Percentiles rank a stretch among this genome's conserved stretches.
These are phyloP conservation scores for Trisateles emortualis DNA, from an alignment of 2,888 invertebrate genomes.

Conservation along the genomic window DNA sequence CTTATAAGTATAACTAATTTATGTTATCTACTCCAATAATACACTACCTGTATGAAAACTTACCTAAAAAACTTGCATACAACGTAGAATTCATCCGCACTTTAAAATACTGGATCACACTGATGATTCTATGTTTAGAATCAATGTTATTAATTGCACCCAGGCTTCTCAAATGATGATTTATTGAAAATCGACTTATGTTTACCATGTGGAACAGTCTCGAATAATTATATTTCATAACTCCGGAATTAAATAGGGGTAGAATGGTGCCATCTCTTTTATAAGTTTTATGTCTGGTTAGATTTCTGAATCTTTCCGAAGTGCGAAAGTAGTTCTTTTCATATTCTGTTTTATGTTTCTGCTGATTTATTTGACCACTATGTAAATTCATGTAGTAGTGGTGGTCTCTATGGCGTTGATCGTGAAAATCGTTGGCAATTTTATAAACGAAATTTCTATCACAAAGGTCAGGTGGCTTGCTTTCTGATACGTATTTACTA, in stretches of 20 bases:
- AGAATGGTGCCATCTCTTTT: conserved; percentile 50
- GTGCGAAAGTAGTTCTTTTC: conserved; percentile 67
- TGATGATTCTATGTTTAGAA: conserved; percentile 42
- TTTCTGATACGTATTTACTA: conserved; percentile 16
- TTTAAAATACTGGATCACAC: conserved; percentile 77
- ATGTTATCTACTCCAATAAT: background rate
- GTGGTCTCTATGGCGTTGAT: conserved; percentile 1
- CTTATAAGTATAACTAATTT: background rate
- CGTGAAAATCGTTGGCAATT: conserved; percentile 19
- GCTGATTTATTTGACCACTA: conserved; percentile 9
- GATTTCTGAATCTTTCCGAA: conserved; percentile 65
- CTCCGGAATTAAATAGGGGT: conserved; percentile 65
- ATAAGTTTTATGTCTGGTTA: conserved; percentile 62
- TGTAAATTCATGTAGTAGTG: conserved; percentile 8
- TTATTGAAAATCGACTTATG: conserved; percentile 60
- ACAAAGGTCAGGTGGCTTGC: conserved; percentile 53
- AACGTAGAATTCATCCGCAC: conserved; percentile 75
- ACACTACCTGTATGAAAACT: conserved; percentile 24
- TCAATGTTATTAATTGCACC: conserved; percentile 26
- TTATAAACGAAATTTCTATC: conserved; percentile 66
- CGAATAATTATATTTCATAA: conserved; percentile 64
- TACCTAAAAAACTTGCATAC: conserved; percentile 73
- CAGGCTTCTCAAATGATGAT: conserved; percentile 46
- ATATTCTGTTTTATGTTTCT: conserved; percentile 51
- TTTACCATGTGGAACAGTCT: conserved; percentile 67